A percentile compares a stretch with the other conserved stretches of the same genome.
phyloP scores from a whole-genome alignment of 2,113 vertebrate species.

The Sitta europaea region DNA sequence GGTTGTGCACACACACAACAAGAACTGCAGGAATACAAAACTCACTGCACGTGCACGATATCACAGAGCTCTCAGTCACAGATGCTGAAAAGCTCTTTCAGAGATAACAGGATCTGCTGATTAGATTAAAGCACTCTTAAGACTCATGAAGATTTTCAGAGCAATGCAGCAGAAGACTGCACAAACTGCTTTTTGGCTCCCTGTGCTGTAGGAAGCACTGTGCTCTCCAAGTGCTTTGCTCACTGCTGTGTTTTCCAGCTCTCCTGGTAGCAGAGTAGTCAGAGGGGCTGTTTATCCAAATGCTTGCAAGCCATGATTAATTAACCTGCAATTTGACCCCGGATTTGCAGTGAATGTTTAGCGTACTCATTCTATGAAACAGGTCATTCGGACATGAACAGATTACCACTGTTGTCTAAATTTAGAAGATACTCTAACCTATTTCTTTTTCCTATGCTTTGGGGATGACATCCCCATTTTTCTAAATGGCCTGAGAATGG shows the following conservation, averaged over 20 bases:
- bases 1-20: background rate
- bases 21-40: background rate
- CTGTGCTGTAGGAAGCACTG: background rate
- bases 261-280: background rate
- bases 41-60: accelerated
- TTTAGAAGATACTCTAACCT: background rate
- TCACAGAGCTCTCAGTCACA: background rate
- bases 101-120: background rate
- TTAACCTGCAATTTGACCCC: background rate
- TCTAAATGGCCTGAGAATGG: background rate
- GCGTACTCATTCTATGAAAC: background rate
- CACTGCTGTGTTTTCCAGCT: background rate
- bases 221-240: background rate
- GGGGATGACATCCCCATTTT: background rate
- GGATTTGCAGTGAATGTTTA: background rate
- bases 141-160: background rate
- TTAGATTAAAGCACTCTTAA: background rate
- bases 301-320: background rate
- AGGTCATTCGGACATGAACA: background rate
- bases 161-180: background rate
- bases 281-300: background rate
- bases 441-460: background rate
- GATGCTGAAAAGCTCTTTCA: background rate
- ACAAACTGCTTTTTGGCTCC: background rate
- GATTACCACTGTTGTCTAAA: background rate